Conservation (phyloP, 2,113 vertebrate genomes). For the Entomyzon cyanotis region DNA sequence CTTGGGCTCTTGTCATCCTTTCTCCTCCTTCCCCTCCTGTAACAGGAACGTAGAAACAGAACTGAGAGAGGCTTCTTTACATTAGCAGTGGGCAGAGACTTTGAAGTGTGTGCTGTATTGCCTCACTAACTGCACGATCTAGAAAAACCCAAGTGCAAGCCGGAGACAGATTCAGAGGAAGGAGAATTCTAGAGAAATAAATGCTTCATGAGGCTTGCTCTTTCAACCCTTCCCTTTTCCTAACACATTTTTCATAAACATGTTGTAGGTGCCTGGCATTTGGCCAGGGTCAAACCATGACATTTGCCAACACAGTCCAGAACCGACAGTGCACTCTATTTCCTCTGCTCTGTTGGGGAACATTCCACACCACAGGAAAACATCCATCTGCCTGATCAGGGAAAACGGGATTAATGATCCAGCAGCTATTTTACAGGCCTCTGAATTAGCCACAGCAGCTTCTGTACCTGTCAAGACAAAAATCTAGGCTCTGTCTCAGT, state of each 20-base stretch:
- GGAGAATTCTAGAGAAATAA: neutral
- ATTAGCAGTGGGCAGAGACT: neutral
- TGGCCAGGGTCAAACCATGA: no score
- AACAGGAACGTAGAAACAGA: slow-evolving; percentile 30
- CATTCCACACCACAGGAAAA: neutral
- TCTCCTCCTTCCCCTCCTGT: slow-evolving; percentile 90
- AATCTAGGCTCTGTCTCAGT: neutral
- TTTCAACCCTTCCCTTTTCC: neutral
- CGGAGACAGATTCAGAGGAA: neutral
- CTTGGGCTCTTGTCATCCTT: slow-evolving; percentile 98
- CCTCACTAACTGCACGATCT: neutral
- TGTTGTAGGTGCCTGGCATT: neutral
- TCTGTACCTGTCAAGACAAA: neutral
- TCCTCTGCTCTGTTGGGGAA: neutral
- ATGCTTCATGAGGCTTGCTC: neutral
- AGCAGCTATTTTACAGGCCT: neutral
- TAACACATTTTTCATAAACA: neutral
- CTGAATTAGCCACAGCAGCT: neutral
- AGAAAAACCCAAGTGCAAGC: neutral
- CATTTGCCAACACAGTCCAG: neutral
- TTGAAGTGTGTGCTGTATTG: neutral
- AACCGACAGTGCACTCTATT: neutral
- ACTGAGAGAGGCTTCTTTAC: neutral
- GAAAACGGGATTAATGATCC: neutral
- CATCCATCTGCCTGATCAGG: neutral